These are phyloP conservation scores for Dendrocopos noguchii DNA, from an alignment of 2,113 vertebrate species.

Conservation along the genomic window DNA sequence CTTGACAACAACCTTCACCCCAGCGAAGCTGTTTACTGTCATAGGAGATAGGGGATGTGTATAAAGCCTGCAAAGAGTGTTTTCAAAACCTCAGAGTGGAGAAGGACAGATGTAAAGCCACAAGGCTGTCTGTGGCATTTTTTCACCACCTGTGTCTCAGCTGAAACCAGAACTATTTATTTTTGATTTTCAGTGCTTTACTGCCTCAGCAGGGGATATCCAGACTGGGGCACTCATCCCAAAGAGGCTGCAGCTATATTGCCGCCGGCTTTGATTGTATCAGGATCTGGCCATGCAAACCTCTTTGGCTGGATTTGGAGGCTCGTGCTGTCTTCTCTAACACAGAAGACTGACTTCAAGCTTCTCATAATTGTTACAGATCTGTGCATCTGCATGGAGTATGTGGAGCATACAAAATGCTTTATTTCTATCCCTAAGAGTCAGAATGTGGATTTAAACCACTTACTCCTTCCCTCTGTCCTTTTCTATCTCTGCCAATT, in stretches of 20 bases:
- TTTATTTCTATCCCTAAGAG: conserved; percentile 2
- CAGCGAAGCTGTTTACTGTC: background rate
- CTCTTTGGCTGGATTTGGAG: background rate
- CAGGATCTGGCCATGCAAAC: background rate
- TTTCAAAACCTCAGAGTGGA: background rate
- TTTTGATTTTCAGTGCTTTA: background rate
- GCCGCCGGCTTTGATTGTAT: background rate
- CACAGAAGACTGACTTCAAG: background rate
- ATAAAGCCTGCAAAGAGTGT: background rate
- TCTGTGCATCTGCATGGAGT: background rate
- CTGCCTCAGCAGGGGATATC: background rate
- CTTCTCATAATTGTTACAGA: background rate
- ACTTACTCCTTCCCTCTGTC: conserved; percentile 1
- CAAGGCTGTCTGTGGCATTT: background rate
- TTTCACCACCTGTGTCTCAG: background rate
- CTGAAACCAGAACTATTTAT: background rate
- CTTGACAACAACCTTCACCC: background rate
- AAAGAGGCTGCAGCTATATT: background rate
- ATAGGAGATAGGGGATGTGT: background rate
- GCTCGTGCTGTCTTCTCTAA: background rate
- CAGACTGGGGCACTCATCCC: background rate
- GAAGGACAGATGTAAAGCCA: background rate
- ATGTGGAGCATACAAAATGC: background rate
- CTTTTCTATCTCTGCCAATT: conserved; percentile 15
- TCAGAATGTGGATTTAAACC: background rate